These are phyloP conservation scores for Melanotus villosus DNA, from an alignment of 2,888 invertebrate species.

Conservation along the genomic window DNA sequence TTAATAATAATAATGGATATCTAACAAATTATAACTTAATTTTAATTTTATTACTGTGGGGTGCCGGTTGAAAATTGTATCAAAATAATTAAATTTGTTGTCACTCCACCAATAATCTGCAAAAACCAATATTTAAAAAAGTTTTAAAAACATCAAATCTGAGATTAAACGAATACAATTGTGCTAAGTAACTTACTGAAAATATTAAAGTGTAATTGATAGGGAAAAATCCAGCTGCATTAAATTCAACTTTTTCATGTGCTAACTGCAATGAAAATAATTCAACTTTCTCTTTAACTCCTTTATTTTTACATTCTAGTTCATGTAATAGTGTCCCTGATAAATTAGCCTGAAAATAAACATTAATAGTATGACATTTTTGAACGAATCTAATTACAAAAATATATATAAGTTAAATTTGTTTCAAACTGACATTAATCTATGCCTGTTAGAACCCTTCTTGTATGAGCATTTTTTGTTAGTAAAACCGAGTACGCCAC, in stretches of 20 bases:
- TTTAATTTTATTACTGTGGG: neutral
- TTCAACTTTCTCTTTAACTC: constrained; percentile 59
- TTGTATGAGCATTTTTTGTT: too few species aligned
- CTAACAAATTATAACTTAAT: too few species aligned
- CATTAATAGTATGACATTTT: neutral
- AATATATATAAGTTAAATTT: too few species aligned
- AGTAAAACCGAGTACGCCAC: too few species aligned
- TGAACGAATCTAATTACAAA: neutral
- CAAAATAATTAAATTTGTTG: constrained; percentile 61
- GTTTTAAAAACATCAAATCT: neutral
- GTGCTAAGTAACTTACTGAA: constrained; percentile 52
- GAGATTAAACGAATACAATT: neutral
- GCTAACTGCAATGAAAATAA: constrained; percentile 63
- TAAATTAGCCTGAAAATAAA: constrained; percentile 55
- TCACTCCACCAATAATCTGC: constrained; percentile 60
- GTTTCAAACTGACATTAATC: too few species aligned
- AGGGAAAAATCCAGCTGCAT: constrained; percentile 61
- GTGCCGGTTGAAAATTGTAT: constrained; percentile 57
- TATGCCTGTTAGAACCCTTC: too few species aligned
- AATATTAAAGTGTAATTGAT: constrained; percentile 60
- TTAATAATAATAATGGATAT: too few species aligned
- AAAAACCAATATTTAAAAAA: constrained; percentile 39
- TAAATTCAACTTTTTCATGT: constrained; percentile 60
- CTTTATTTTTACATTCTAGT: constrained; percentile 57
- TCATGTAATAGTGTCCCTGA: constrained; percentile 59